Conservation (phyloP, 2,113 vertebrate genomes). For the Amphiprion percula region DNA sequence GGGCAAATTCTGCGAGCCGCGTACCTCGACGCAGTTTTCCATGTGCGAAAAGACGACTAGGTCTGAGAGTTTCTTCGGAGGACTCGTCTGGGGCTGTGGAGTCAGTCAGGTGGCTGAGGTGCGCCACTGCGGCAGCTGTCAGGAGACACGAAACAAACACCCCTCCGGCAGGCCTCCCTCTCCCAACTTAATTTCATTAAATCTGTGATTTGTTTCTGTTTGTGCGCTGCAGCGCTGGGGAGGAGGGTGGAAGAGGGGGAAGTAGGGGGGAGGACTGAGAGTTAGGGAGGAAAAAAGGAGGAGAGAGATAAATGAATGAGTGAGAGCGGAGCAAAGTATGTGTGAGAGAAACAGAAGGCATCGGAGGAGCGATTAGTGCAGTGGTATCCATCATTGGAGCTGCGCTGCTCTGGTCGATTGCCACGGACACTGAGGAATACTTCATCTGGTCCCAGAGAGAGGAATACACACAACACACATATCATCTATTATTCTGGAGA, state of each 20-base stretch:
- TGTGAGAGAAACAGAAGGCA: constrained; percentile 77
- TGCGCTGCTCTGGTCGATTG: constrained; percentile 74
- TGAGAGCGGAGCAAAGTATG: constrained; percentile 71
- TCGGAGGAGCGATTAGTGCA: constrained; percentile 80
- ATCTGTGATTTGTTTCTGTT: constrained; percentile 82
- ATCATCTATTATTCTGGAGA: constrained; percentile 54
- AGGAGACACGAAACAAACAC: constrained; percentile 49
- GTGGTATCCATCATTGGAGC: constrained; percentile 78
- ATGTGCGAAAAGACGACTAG: constrained; percentile 8
- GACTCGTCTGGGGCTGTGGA: constrained; percentile 15
- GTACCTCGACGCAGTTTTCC: constrained; percentile 29
- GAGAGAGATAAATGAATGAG: constrained; percentile 73
- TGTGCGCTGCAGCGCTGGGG: constrained; percentile 63
- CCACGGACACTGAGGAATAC: constrained; percentile 72
- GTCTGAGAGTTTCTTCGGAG: constrained; percentile 15
- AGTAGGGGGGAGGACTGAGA: not conserved
- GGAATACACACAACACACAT: constrained; percentile 33
- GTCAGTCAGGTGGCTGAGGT: constrained; percentile 53
- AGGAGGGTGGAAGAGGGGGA: not conserved
- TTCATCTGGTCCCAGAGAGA: constrained; percentile 69
- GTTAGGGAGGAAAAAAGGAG: constrained; percentile 2
- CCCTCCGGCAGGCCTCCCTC: constrained; percentile 34
- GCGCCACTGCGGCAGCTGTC: constrained; percentile 70
- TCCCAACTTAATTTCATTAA: constrained; percentile 74
- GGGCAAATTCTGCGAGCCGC: constrained; percentile 16